These are phyloP conservation scores for Esox lucius DNA, from an alignment of 2,797 vertebrate species.

Conservation along the genomic window DNA sequence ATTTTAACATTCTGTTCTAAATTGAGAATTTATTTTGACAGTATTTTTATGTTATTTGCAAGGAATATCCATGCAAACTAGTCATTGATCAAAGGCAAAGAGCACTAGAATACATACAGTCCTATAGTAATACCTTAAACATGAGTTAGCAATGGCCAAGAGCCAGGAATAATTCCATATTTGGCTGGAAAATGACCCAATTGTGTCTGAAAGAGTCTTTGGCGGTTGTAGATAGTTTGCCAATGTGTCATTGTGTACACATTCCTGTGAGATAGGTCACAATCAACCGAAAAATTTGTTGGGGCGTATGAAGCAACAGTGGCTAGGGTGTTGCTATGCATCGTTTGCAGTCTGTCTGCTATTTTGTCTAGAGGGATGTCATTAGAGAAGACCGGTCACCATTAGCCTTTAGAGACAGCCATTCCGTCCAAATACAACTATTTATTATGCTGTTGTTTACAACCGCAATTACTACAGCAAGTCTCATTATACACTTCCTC, in stretches of 20 bases:
- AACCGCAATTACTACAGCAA: too few species aligned
- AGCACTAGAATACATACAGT: conserved; percentile 26
- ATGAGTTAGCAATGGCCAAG: conserved; percentile 19
- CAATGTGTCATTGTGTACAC: conserved; percentile 18
- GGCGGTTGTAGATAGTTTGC: conserved; percentile 5
- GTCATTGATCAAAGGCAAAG: background rate
- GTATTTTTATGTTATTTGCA: too few species aligned
- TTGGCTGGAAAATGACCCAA: conserved; percentile 31
- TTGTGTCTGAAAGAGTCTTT: conserved; percentile 10
- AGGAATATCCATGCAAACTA: background rate
- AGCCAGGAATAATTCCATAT: conserved; percentile 15
- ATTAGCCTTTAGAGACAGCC: background rate
- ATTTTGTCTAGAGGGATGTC: background rate
- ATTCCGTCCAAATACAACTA: background rate
- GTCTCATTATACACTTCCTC: background rate
- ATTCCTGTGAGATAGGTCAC: conserved; percentile 10
- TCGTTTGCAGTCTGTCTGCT: conserved; percentile 2
- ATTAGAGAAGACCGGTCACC: background rate
- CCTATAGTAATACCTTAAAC: conserved; percentile 12
- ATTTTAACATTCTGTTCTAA: too few species aligned
- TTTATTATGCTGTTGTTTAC: too few species aligned
- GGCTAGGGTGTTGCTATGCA: conserved; percentile 7
- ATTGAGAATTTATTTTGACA: too few species aligned
- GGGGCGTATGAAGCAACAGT: conserved; percentile 35
- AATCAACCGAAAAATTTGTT: conserved; percentile 31